Evolutionary conservation across 2,888 invertebrate species (phyloP).

Genomic region (Horisme vitalbata): DNA sequence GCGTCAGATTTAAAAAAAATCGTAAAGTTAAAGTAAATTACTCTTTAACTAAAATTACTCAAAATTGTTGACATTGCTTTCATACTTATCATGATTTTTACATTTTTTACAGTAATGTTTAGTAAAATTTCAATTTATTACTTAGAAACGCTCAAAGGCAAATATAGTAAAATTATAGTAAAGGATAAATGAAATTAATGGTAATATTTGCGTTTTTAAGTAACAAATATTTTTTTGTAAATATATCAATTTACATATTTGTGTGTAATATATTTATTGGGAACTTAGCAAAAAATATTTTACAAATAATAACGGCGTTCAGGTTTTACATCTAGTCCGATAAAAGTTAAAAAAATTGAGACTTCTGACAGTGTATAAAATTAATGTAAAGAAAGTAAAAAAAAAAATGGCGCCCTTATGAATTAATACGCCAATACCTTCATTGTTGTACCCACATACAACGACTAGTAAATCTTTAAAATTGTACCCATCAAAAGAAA

Average conservation of each 20-base stretch:
- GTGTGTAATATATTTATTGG: not conserved
- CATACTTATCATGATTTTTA: constrained; percentile 13
- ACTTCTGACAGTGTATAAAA: no score
- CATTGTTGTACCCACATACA: no score
- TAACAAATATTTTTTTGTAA: constrained; percentile 21
- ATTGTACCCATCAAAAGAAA: no score
- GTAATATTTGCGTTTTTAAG: constrained; percentile 18
- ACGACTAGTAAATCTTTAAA: no score
- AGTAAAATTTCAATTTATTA: constrained; percentile 20
- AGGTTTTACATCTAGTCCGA: constrained; percentile 24
- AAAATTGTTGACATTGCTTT: constrained; percentile 3
- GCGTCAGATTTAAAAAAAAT: not conserved
- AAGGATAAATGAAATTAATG: constrained; percentile 11
- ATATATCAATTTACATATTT: constrained; percentile 8
- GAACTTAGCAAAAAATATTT: not conserved
- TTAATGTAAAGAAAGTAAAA: not conserved
- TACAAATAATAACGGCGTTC: constrained; percentile 11
- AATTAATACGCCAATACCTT: no score
- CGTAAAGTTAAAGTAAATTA: no score
- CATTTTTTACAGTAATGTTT: constrained; percentile 10
- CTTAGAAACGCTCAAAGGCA: constrained; percentile 30
- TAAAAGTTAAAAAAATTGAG: no score
- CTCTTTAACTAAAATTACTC: constrained; percentile 14
- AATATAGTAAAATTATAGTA: constrained; percentile 23
- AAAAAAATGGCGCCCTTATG: no score